Conservation (phyloP, 1,140 invertebrate genomes). For the Neocloeon triangulifer region DNA sequence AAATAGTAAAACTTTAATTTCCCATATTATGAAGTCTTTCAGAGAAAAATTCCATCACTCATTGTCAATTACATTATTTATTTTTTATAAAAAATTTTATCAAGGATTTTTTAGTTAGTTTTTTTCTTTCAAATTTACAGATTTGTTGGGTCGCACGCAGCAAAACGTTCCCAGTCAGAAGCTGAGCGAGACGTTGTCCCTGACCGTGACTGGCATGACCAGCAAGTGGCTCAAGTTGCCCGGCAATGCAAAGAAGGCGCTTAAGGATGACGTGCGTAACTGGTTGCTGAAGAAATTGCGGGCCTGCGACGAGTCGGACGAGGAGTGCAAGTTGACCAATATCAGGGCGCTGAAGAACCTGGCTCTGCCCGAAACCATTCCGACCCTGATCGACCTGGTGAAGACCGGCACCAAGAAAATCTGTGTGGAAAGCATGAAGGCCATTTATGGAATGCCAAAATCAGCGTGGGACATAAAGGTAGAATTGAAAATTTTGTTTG, state of each 20-base stretch:
- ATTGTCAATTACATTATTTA: no score
- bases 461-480: slow-evolving; percentile 18
- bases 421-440: slow-evolving; percentile 37
- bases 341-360: slow-evolving; percentile 44
- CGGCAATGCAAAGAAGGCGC: slow-evolving; percentile 4
- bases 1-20: slow-evolving; percentile 2
- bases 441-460: slow-evolving; percentile 28
- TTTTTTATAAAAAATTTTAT: no score
- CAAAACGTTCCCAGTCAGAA: slow-evolving; percentile 22
- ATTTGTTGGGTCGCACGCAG: slow-evolving; percentile 12
- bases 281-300: slow-evolving; percentile 13
- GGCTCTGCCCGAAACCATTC: slow-evolving; percentile 26
- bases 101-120: no score
- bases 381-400: slow-evolving; percentile 27
- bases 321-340: slow-evolving; percentile 30
- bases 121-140: no score
- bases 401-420: slow-evolving; percentile 22
- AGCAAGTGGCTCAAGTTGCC: slow-evolving; percentile 9
- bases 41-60: background rate
- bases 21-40: background rate
- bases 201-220: slow-evolving; percentile 34
- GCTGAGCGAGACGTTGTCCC: slow-evolving; percentile 33
- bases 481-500: slow-evolving; percentile 8
- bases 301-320: slow-evolving; percentile 13
- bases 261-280: slow-evolving; percentile 5